Base-by-base conservation (phyloP, 2,888 invertebrate species). In the Megamerina dolium region DNA sequence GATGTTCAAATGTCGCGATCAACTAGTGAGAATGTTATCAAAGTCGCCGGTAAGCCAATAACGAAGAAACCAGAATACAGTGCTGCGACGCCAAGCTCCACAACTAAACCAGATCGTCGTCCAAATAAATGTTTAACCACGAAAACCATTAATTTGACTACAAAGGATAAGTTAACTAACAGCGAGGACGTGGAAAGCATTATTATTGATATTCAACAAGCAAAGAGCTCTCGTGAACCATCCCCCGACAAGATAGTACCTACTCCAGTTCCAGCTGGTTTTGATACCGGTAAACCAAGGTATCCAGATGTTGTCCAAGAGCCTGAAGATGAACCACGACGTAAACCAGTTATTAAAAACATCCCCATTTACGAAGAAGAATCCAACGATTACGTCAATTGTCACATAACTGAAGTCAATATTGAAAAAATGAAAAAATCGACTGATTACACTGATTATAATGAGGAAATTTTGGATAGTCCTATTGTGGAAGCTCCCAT, bases 241-340 rank as follows among this genome's bases (percentile, higher is more conserved):
- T 83, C 85, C 4, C 85, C 85, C 1, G 83, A 85, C 59, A 77
- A 80, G 47, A 77, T 83, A 42, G 80, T 82, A 55, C 83, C 83
- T 1, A 77, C 79, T 9, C 83, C 83, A 1, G 75, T 82, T 4
- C 75, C 77, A 29, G 75, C 77, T 6, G 56, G 63, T 23, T 12
- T 61, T 12, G 62, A 67, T 37, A 75, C 77, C 2, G 77, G 79
- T 36, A 77, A 75, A 41, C 82, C 83, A 3, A 75, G 86, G 42
- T 84, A 82, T 60, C 86, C 87, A 0, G 85, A 87, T 63, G 77
- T 79, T 58, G 80, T 86, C 1, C 79, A 76, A 56, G 86, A 87
- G 64, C 86, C 87, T 1, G 86, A 85, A 51, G 85, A 86, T 57
- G 78, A 77, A 26, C 64, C 58, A 1, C 72, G 73, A 2, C 60